Conservation (phyloP, 2,888 invertebrate species). For the Dione vanillae region DNA sequence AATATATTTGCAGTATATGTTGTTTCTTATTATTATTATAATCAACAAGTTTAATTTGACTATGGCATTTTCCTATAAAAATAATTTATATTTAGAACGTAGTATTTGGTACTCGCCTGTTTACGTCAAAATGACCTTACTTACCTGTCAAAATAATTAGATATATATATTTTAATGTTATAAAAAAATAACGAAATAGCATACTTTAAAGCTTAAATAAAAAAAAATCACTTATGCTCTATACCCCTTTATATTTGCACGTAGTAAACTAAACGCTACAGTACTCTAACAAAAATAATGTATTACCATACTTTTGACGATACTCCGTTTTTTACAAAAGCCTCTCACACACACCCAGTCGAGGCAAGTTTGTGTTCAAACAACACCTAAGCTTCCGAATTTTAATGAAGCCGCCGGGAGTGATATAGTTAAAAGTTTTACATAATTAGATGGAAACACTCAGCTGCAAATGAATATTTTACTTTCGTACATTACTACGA, state of each 20-base stretch:
- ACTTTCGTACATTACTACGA: neutral
- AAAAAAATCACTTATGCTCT: neutral
- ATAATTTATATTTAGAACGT: too few relatives aligned
- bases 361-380: slow-evolving; percentile 36
- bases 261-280: neutral
- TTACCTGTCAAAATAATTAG: too few relatives aligned
- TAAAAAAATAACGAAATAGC: too few relatives aligned
- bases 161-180: too few relatives aligned
- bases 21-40: too few relatives aligned
- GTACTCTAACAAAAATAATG: slow-evolving; percentile 31
- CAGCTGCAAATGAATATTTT: slow-evolving; percentile 32
- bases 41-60: too few relatives aligned
- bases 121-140: too few relatives aligned
- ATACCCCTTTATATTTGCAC: neutral
- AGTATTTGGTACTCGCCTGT: too few relatives aligned
- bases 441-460: slow-evolving; percentile 30
- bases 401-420: slow-evolving; percentile 68
- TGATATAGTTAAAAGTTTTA: slow-evolving; percentile 69
- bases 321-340: slow-evolving; percentile 31
- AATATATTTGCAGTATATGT: too few relatives aligned
- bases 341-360: slow-evolving; percentile 4
- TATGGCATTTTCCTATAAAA: too few relatives aligned
- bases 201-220: too few relatives aligned
- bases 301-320: slow-evolving; percentile 47
- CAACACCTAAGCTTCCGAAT: slow-evolving; percentile 60